Base-by-base conservation (phyloP, 2,113 vertebrate species). In the Sinocyclocheilus maitianheensis region DNA sequence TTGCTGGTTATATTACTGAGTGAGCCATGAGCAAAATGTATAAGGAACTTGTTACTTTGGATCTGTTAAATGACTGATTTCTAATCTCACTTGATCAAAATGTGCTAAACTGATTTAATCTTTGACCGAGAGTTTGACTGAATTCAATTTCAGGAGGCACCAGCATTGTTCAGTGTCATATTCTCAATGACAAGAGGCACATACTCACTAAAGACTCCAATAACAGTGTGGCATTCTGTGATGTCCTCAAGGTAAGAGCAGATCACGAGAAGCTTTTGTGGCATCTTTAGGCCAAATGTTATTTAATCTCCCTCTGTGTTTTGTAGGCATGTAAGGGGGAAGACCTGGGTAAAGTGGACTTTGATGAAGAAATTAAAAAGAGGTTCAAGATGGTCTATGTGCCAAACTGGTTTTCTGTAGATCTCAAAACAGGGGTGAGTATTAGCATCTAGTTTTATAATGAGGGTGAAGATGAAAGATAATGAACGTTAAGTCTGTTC, bases 311-410 rank as follows among this genome's bases (percentile, higher is more conserved):
- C 14, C 2, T 63, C 0, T 84, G 0, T 89, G 87, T 92, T 84
- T 67, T 90, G 81, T 82, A 99, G 98, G 98, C 98, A 3, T 99
- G 98, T 87, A 99, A 99, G 92, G 97, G 98, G 16, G 98, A 99
- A 94, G 98, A 99, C 88, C 93, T 99, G 85, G 98, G 98, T 14
- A 99, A 99, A 94, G 96, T 99, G 89, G 98, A 99, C 91, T 99
- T 99, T 92, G 98, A 99, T 84, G 98, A 99, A 91, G 98, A 99
- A 94, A 97, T 99, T 89, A 99, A 99, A 91, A 98, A 99, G 91
- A 96, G 96, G 85, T 99, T 99, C 94, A 99, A 99, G 95, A 99
- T 98, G 97, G 98, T 99, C 12, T 99, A 99, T 84, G 98, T 99
- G 91, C 98, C 98, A 92, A 99, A 99, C 90, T 99, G 98, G 98